A percentile compares a stretch with the other conserved stretches of the same genome.
Conservation (phyloP, 1,140 invertebrate species). For the Zophobas atratus region DNA sequence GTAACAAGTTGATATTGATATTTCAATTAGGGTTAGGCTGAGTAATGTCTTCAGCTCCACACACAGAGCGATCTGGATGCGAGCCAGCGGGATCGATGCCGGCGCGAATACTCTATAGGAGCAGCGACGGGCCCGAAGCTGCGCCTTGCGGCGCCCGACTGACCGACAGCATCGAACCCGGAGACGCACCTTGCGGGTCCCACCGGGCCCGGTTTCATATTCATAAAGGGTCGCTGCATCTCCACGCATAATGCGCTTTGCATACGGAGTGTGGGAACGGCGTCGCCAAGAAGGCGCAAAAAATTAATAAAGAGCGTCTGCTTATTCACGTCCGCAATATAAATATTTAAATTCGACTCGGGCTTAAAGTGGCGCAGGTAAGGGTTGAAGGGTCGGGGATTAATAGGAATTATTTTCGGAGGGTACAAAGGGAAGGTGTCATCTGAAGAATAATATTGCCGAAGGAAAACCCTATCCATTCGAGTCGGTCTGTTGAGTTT, state of each 20-base stretch:
- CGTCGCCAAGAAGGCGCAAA: neutral
- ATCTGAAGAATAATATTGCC: constrained; percentile 52
- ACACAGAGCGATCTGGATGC: constrained; percentile 17
- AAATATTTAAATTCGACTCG: constrained; percentile 55
- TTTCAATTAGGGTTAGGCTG: constrained; percentile 47
- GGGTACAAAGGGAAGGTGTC: constrained; percentile 54
- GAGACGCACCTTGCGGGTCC: too few species aligned
- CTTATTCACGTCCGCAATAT: constrained; percentile 35
- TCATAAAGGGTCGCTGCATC: constrained; percentile 5
- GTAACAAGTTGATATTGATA: constrained; percentile 47
- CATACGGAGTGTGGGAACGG: constrained; percentile 38
- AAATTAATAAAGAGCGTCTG: constrained; percentile 41
- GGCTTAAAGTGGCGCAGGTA: constrained; percentile 51
- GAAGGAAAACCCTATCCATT: constrained; percentile 55
- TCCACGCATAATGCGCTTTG: constrained; percentile 20
- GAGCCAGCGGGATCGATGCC: neutral
- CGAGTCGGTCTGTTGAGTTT: constrained; percentile 53
- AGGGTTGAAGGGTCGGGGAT: constrained; percentile 44
- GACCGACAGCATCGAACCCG: too few species aligned
- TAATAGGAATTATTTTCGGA: constrained; percentile 50
- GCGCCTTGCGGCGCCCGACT: too few species aligned
- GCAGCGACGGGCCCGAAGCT: too few species aligned
- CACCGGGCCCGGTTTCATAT: neutral
- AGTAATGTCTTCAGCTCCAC: constrained; percentile 29
- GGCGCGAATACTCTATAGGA: too few species aligned